Conservation (phyloP, 2,113 vertebrate genomes). For the Theristicus caerulescens region DNA sequence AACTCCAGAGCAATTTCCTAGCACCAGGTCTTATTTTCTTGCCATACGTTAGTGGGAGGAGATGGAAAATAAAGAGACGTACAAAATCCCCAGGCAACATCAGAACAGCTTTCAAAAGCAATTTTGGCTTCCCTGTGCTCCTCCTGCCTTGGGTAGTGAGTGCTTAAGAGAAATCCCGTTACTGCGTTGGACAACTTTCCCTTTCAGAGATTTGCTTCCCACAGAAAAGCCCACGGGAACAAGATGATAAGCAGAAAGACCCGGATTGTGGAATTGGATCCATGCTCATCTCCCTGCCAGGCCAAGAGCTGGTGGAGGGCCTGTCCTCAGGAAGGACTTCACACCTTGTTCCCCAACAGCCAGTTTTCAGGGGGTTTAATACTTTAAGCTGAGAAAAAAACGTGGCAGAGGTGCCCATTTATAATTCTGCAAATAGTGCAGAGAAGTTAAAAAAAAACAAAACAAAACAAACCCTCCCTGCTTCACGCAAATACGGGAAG, state of each 20-base stretch:
- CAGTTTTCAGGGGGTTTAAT: not conserved
- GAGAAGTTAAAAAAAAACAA: not conserved
- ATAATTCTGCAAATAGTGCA: not conserved
- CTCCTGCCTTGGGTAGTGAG: not conserved
- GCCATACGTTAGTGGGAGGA: not conserved
- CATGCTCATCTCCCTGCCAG: accelerated
- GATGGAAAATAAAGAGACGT: not conserved
- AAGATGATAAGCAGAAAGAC: not conserved
- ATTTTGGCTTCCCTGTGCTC: not conserved
- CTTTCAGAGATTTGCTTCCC: conserved; percentile 6
- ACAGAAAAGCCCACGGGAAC: conserved; percentile 15
- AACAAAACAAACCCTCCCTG: not conserved
- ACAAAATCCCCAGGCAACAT: not conserved
- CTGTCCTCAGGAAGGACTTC: not conserved
- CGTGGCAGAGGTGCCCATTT: not conserved
- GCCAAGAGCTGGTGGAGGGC: not conserved
- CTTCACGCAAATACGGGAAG: not conserved
- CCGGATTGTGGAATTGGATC: not conserved
- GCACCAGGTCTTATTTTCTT: not conserved
- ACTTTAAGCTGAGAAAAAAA: not conserved
- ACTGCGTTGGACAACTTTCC: not conserved
- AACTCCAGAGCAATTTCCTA: conserved; percentile 12
- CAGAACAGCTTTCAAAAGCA: not conserved
- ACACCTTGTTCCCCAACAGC: not conserved
- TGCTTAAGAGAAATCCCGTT: not conserved